phyloP scores from a whole-genome alignment of 2,797 vertebrate genomes.

The Sebastes glaucus region DNA sequence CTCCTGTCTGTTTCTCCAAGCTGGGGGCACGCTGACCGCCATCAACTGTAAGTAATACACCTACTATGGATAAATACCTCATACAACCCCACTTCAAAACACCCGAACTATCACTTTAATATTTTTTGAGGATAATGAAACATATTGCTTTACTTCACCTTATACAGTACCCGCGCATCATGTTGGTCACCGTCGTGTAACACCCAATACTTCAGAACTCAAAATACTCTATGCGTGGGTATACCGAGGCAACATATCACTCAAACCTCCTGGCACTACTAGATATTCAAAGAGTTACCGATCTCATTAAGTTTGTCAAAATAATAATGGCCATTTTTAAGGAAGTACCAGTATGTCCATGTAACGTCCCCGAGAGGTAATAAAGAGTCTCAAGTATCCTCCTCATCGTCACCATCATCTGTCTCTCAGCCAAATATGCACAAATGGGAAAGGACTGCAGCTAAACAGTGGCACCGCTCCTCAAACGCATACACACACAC shows the following conservation, averaged over 20 bases:
- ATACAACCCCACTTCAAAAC: too few relatives aligned
- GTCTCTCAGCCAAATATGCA: background rate
- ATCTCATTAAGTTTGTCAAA: background rate
- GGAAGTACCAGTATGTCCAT: background rate
- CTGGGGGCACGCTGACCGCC: too few relatives aligned
- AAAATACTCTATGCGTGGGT: background rate
- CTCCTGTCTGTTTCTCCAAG: too few relatives aligned
- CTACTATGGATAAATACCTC: too few relatives aligned
- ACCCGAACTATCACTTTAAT: too few relatives aligned
- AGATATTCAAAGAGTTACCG: background rate
- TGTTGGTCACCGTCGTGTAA: background rate
- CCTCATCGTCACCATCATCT: background rate
- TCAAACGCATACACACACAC: background rate
- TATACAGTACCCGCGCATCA: background rate
- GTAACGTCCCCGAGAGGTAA: background rate
- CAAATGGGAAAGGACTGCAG: constrained; percentile 10
- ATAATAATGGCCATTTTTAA: background rate
- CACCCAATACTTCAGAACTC: background rate
- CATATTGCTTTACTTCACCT: background rate
- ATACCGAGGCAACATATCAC: background rate
- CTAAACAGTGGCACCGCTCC: background rate
- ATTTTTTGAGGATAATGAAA: background rate
- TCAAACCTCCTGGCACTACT: background rate
- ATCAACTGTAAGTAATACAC: too few relatives aligned
- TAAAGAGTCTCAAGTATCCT: background rate